Base-by-base conservation (phyloP, 2,888 invertebrate genomes). In the Latrodectus elegans region DNA sequence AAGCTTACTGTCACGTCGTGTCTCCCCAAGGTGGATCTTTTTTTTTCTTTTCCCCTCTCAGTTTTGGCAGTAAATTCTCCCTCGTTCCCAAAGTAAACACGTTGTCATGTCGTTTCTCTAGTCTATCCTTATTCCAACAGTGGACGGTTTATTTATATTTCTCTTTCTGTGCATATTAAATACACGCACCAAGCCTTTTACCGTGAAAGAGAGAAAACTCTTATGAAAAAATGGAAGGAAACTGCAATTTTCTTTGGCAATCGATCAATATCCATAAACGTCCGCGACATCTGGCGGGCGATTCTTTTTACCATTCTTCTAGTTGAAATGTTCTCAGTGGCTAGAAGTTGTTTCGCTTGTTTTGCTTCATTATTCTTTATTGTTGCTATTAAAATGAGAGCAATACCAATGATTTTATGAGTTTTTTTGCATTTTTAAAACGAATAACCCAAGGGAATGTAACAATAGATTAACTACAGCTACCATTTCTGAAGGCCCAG, bases 191-290 rank as follows among this genome's bases (percentile, higher is more conserved):
- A 26, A 17, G 68, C 22, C 68, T 26, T 68, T n/a, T 68, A 14
- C 38, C 22, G 15, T 22, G 38, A 68, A 14, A 68, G 68, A 17
- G 68, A 68, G 68, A 68, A 26, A 38, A 22, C 22, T 15, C 14
- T 22, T 68, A 68, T 22, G 26, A 38, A 68, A 77, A 78, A 70
- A 70, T 53, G 68, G 67, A 49, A 49, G 68, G 26, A 68, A 79
- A 74, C 68, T 51, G 60, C 70, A 80, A 85, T 80, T 85, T 80
- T 70, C 79, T 70, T 71, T 79, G 70, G 74, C 85, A 70, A 60
- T 64, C 73, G 79, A 85, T 85, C 85, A 79, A 85, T 85, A 85
- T 75, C 79, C 85, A 85, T 79, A 85, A 85, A 80, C 79, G 74
- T 70, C 85, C 22, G 79, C 85, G 85, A 67, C 85, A 85, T 70